phyloP scores from a whole-genome alignment of 2,888 invertebrate species.

The Trilocha varians region DNA sequence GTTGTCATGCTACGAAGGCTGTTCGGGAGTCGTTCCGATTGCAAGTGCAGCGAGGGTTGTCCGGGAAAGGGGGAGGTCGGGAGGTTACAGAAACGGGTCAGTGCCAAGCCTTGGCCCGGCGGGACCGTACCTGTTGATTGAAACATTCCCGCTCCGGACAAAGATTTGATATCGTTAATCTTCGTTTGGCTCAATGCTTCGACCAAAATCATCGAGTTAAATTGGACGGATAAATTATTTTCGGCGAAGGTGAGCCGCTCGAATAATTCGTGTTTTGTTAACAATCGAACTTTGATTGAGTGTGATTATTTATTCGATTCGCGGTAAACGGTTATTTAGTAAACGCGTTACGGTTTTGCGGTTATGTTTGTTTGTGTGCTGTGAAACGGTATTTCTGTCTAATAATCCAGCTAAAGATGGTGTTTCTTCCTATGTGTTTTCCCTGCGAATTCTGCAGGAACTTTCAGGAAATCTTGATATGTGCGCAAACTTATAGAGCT shows the following conservation, averaged over 20 bases:
- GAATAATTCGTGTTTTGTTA: not conserved
- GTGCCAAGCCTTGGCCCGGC: slow-evolving; percentile 45
- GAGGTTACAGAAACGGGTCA: slow-evolving; percentile 51
- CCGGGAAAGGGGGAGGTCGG: slow-evolving; percentile 11
- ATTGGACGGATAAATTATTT: not conserved
- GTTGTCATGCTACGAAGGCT: too few species aligned
- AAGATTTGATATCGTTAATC: not conserved
- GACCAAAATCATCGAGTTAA: not conserved
- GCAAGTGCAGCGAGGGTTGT: slow-evolving; percentile 18
- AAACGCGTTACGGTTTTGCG: not conserved
- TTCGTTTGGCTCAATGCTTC: not conserved
- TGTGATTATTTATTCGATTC: not conserved
- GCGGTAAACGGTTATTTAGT: not conserved
- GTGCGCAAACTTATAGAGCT: too few species aligned
- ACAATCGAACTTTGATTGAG: not conserved
- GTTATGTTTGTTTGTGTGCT: not conserved
- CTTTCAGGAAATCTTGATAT: too few species aligned
- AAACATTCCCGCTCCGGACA: not conserved
- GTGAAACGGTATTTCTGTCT: not conserved
- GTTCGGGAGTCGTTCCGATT: slow-evolving; percentile 2
- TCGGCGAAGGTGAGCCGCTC: not conserved
- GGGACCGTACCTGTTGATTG: slow-evolving; percentile 47
- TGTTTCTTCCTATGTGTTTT: too few species aligned
- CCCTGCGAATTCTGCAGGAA: too few species aligned
- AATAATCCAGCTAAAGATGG: too few species aligned